Evolutionary conservation across 2,113 vertebrate species (phyloP), one percentile per base, ranked within the genome.

Genomic region (Hiodon tergisus): DNA sequence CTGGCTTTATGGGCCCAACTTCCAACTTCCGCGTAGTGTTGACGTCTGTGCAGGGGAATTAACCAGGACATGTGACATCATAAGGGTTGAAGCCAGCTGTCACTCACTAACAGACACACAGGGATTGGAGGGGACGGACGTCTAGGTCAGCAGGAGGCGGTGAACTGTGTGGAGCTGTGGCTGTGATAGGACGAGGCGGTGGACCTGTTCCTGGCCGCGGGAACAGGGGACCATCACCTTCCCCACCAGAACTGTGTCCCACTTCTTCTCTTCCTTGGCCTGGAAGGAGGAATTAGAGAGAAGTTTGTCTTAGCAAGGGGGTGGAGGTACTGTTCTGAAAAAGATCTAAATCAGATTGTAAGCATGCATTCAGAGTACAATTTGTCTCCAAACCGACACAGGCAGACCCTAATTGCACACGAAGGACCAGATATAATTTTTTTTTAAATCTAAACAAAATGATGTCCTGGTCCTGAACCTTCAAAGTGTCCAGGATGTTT

Each of bases 141-240:
- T 50, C 83, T 77, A 91, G 74, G 85, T 85, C 85, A 90, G 89
- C 79, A 98, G 93, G 67, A 93, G 93, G 5, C 73, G 50, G 47
- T 94, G 94, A 8, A 98, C 93, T 17, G 84, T 78, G 77, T 91
- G 87, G 58, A 97, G 91, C 87, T 97, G 94, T 65, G 91, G 90
- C 60, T 92, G 94, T 0, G 93, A 93, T 11, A 98, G 89, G 76
- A 96, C 86, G 3, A 98, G 88, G 4, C 87, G 87, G 82, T 96
- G 95, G 0, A 89, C 87, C 70, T 93, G 92, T 76, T 94, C 92
- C 1, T 94, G 92, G 5, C 95, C 95, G 0, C 88, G 90, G 0
- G 83, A 62, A 59, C 96, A 97, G 0, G 96, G 93, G 78, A 98
- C 88, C 77, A 88, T 90, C 82, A 98, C 93, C 55, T 90, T 92